Percentiles rank a stretch among this genome's conserved stretches.
Evolutionary conservation across 2,113 vertebrate genomes (phyloP).

Genomic region (Zosterops pallidus): DNA sequence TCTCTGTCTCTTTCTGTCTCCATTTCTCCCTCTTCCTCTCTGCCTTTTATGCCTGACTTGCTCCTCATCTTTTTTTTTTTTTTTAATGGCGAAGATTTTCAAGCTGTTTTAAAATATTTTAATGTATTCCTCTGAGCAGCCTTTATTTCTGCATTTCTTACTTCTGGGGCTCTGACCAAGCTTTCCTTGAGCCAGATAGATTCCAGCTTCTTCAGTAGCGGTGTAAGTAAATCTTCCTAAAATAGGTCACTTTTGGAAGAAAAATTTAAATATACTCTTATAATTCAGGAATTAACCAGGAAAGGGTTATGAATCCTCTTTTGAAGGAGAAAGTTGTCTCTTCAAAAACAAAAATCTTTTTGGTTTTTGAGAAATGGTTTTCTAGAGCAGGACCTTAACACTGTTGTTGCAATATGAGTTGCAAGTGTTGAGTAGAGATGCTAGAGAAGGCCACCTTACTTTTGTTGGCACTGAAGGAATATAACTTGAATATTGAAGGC

Average conservation of each 20-base stretch:
- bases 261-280: neutral
- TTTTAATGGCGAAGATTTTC: neutral
- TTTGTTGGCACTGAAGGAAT: neutral
- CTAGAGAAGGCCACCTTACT: neutral
- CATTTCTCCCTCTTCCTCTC: neutral
- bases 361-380: neutral
- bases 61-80: neutral
- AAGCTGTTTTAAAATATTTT: neutral
- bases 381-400: neutral
- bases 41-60: neutral
- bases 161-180: neutral
- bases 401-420: neutral
- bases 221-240: constrained; percentile 16
- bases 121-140: neutral
- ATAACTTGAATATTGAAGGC: neutral
- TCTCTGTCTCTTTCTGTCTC: neutral
- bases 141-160: constrained; percentile 16
- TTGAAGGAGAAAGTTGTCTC: neutral
- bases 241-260: constrained; percentile 1
- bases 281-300: neutral
- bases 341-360: neutral
- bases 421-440: neutral
- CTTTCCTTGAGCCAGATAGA: neutral
- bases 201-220: neutral
- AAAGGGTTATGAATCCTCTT: neutral